Evolutionary conservation across 1,140 invertebrate genomes (phyloP).

Genomic region (Eurosta solidaginis): DNA sequence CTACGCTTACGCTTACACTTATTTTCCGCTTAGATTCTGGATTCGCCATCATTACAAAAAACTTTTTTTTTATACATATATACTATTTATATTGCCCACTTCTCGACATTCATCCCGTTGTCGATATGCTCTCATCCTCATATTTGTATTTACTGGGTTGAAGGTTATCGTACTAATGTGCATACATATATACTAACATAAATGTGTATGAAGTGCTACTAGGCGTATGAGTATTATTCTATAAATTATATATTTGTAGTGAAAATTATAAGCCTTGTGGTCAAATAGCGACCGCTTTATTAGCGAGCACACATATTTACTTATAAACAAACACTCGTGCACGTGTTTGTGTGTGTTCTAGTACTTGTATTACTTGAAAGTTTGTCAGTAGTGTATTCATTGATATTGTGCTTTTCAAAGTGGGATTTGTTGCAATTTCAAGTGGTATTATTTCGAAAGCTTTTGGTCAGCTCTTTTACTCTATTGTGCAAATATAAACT

Average conservation of each 20-base stretch:
- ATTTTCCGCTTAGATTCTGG: no score
- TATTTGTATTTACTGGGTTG: no score
- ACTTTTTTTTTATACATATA: no score
- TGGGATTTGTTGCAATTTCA: constrained; percentile 25
- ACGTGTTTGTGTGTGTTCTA: background rate
- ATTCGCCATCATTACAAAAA: no score
- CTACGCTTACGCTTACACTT: no score
- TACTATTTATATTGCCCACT: no score
- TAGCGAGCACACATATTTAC: background rate
- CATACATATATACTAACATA: no score
- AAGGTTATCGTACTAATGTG: no score
- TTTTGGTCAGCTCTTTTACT: background rate
- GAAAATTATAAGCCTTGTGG: background rate
- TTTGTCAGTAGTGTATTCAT: background rate
- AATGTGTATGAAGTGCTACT: no score
- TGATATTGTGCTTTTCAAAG: constrained; percentile 15
- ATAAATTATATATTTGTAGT: no score
- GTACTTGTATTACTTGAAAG: background rate
- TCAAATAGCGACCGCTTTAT: background rate
- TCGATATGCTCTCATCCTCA: no score
- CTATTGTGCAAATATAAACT: background rate
- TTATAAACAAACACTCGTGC: background rate
- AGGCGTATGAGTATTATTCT: constrained; percentile 19
- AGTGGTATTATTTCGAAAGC: constrained; percentile 27
- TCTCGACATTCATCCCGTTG: no score